Percentiles rank a stretch among this genome's conserved stretches.
phyloP scores from a whole-genome alignment of 2,888 invertebrate genomes.

The Campoletis raptor region DNA sequence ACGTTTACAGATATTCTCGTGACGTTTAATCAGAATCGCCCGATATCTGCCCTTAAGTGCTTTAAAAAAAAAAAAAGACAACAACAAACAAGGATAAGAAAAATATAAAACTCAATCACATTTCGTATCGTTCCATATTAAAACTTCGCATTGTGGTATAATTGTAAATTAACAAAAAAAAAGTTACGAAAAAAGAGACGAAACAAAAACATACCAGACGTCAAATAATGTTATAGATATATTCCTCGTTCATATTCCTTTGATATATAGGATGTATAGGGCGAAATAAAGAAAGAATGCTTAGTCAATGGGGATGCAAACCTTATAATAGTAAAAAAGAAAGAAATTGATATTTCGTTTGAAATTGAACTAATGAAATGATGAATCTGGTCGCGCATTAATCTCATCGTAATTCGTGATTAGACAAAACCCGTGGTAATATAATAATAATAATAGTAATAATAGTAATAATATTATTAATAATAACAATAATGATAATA shows the following conservation, averaged over 20 bases:
- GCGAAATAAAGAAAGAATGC: conserved; percentile 56
- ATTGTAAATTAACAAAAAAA: conserved; percentile 46
- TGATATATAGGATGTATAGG: conserved; percentile 58
- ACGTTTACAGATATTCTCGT: conserved; percentile 67
- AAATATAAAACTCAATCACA: conserved; percentile 75
- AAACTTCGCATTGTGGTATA: conserved; percentile 48
- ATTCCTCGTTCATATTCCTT: conserved; percentile 64
- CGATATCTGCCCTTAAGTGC: conserved; percentile 83
- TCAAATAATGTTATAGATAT: conserved; percentile 60
- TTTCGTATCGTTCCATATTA: conserved; percentile 73
- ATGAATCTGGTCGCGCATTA: conserved; percentile 29
- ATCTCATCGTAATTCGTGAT: conserved; percentile 23
- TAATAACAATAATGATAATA: conserved; percentile 21
- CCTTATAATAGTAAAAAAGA: background rate
- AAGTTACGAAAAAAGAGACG: background rate
- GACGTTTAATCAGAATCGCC: conserved; percentile 77
- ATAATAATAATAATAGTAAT: conserved; percentile 32
- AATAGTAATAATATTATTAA: conserved; percentile 26
- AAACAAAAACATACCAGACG: conserved; percentile 42
- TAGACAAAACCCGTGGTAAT: conserved; percentile 33
- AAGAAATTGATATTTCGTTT: conserved; percentile 9
- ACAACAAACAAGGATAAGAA: conserved; percentile 65
- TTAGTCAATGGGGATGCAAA: conserved; percentile 50
- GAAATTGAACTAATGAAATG: conserved; percentile 22
- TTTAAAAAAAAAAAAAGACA: conserved; percentile 75